These are phyloP conservation scores for Macrobrachium nipponense DNA, from an alignment of 1,140 invertebrate species.

Conservation along the genomic window DNA sequence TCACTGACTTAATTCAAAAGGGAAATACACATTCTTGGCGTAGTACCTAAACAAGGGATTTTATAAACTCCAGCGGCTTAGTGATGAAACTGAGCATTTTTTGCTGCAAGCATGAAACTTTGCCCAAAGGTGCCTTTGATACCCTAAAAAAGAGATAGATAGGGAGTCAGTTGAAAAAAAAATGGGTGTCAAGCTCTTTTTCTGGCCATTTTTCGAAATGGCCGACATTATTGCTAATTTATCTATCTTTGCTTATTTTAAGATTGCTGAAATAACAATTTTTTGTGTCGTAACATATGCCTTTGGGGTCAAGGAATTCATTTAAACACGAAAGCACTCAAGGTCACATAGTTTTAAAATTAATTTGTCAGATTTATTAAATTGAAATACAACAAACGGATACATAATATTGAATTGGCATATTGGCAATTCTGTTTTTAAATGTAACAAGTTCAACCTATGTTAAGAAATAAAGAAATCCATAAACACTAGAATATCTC, in stretches of 20 bases:
- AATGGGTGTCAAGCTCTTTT: not conserved
- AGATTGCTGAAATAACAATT: slow-evolving; percentile 5
- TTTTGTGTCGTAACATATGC: not conserved
- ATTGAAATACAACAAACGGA: not conserved
- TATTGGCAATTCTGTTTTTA: not conserved
- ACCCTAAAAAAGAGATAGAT: slow-evolving; percentile 5
- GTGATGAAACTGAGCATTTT: slow-evolving; percentile 16
- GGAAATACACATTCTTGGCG: no score
- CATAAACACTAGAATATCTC: not conserved
- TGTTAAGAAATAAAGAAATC: not conserved
- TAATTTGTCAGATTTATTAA: not conserved
- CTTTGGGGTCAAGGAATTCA: slow-evolving; percentile 19
- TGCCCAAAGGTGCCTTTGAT: not conserved
- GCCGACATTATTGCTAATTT: not conserved
- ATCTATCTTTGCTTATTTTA: not conserved
- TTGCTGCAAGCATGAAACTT: slow-evolving; percentile 8
- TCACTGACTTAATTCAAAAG: no score
- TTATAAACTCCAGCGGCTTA: slow-evolving; percentile 23
- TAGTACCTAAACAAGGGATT: no score
- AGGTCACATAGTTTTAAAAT: not conserved
- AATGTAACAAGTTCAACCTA: not conserved
- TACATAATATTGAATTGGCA: not conserved
- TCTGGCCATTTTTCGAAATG: not conserved
- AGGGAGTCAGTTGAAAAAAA: slow-evolving; percentile 15
- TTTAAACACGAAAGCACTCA: not conserved